Evolutionary conservation across 2,113 vertebrate genomes (phyloP), one percentile per base, ranked within the genome.

Genomic region (Tapirus terrestris): DNA sequence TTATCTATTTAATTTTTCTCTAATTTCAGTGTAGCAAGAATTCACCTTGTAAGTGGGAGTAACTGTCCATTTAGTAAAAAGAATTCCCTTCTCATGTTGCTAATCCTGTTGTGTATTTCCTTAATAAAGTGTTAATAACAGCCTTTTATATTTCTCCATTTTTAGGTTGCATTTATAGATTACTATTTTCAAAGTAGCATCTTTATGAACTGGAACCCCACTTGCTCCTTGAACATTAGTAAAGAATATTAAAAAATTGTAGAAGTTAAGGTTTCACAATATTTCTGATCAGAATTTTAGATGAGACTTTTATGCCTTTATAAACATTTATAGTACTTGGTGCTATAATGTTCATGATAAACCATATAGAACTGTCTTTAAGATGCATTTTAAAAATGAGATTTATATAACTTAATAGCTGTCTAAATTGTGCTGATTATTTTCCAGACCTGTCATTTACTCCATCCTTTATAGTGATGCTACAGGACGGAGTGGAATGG

Each of bases 401-500:
- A 39, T 88, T 88, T 93, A 63, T 81, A 5, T 92, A 93, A 65
- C 21, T 94, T 85, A 65, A 84, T 98, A 97, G n/a, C 9, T 27
- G 61, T 96, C 33, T 96, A 97, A 96, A 97, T 97, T 81, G n/a
- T 97, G 97, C 21, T 96, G 9, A 77, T 98, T 98, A 58, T 94
- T 97, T 99, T 98, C 67, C 95, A 99, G 99, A 96, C 97, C 88
- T 98, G 53, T 94, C 97, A 95, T 96, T 93, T 97, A 95, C 92
- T 98, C 75, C 95, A 94, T 95, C 97, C 75, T 98, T 97, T 98
- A 99, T 99, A 99, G 99, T 99, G 98, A 99, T 99, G 99, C 99
- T 99, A 99, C 98, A 99, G 98, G 98, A 98, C 98, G 98, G 98
- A 98, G 97, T 99, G 99, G 99, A 99, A 99, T 99, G 99, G 99